These are phyloP conservation scores for Emys orbicularis DNA, from an alignment of 2,797 vertebrate species.

Conservation along the genomic window DNA sequence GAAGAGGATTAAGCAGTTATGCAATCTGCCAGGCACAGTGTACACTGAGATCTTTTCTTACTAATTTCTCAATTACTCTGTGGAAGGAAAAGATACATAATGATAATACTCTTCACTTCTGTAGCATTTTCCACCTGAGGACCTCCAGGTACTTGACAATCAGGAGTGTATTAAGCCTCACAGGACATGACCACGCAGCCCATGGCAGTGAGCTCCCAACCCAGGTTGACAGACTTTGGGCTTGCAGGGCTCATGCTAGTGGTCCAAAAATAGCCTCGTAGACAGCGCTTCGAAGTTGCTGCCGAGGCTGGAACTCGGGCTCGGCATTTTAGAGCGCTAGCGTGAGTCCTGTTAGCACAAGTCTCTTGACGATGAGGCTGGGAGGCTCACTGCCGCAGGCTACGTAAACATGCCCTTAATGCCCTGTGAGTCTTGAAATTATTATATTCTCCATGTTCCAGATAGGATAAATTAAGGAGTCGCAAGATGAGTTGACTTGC, in stretches of 20 bases:
- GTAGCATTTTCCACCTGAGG: neutral
- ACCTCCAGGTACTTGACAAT: conserved; percentile 4
- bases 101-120: neutral
- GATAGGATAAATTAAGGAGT: neutral
- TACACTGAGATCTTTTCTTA: neutral
- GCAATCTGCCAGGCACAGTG: neutral
- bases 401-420: neutral
- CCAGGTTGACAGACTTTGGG: neutral
- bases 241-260: neutral
- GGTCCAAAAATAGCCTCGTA: neutral
- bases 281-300: neutral
- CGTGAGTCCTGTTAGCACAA: neutral
- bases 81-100: neutral
- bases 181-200: neutral
- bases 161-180: neutral
- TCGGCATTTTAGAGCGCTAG: neutral
- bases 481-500: neutral
- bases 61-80: neutral
- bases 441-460: neutral
- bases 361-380: neutral
- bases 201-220: neutral
- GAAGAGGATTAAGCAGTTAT: conserved; percentile 2
- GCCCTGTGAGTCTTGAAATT: neutral
- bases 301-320: neutral
- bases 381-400: neutral